Evolutionary conservation across 2,113 vertebrate genomes (phyloP), one percentile per base, ranked within the genome.

Genomic region (Cavia aperea): DNA sequence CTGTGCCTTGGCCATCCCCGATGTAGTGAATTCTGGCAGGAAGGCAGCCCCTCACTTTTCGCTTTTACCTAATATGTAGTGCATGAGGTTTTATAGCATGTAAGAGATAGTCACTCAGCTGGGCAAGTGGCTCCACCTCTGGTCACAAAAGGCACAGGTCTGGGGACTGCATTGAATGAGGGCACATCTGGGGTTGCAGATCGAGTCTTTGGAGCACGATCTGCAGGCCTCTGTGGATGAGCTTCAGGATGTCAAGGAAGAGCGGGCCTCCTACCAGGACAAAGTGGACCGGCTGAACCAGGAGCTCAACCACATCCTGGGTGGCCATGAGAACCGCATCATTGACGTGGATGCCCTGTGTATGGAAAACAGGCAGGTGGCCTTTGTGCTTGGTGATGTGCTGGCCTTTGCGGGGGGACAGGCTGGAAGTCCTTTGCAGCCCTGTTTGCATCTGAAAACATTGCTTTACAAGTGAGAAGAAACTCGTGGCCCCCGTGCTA

Each of bases 271-370:
- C 90, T 99, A 99, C 95, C 98, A 99, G 96, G 98, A 99, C 96
- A 99, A 99, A 82, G 98, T 98, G 81, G 98, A 98, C 91, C 98
- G 99, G 62, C 98, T 99, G 78, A 99, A 99, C 93, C 97, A 98
- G 90, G 99, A 99, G 94, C 98, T 99, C 73, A 99, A 99, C 97
- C 98, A 99, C 81, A 98, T 99, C 58, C 96, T 99, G 56, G 98
- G 99, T 3, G 98, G 98, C 4, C 98, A 98, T 3, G 98, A 98
- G 77, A 98, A 98, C 46, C 98, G 98, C 4, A 98, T 99, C 88
- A 98, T 99, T 0, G 99, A 99, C 1, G 96, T 99, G 49, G 99
- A 99, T 1, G 99, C 99, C 1, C 98, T 99, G 1, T 99, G 99
- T 94, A 99, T 99, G 99, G 99, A 99, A 96, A 99, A 99, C 97